phyloP scores from a whole-genome alignment of 1,140 invertebrate genomes.

The Globodera ellingtonae region DNA sequence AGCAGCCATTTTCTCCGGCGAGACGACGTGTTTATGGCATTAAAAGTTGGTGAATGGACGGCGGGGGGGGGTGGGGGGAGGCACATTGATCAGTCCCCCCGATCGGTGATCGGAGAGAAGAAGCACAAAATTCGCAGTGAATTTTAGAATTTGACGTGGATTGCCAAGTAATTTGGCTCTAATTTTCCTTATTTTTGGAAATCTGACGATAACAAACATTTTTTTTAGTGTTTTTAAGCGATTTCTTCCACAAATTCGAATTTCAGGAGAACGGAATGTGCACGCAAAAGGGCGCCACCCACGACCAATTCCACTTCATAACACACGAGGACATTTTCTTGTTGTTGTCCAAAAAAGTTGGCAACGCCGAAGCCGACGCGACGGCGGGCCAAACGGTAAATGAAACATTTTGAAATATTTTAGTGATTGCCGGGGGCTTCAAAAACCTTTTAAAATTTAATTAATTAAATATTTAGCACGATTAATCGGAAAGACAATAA shows the following conservation, averaged over 20 bases:
- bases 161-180: no score
- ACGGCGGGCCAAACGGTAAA: slow-evolving; percentile 3
- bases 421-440: neutral
- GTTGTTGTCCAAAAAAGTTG: slow-evolving; percentile 58
- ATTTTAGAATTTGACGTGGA: no score
- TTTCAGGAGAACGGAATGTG: slow-evolving; percentile 58
- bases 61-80: no score
- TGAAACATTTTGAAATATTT: neutral
- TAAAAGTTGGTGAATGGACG: slow-evolving; percentile 25
- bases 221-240: no score
- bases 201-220: no score
- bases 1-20: slow-evolving; percentile 51
- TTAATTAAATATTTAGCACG: neutral
- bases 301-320: slow-evolving; percentile 56
- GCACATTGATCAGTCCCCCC: no score
- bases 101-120: neutral
- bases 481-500: neutral
- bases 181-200: no score
- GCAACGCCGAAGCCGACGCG: neutral
- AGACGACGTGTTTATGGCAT: slow-evolving; percentile 39
- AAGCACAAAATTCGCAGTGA: no score
- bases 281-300: slow-evolving; percentile 29
- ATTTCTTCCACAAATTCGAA: no score
- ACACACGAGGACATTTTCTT: slow-evolving; percentile 60
- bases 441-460: no score